Conservation (phyloP, 64 coral and sea anemone genomes). For the Porites lutea region DNA sequence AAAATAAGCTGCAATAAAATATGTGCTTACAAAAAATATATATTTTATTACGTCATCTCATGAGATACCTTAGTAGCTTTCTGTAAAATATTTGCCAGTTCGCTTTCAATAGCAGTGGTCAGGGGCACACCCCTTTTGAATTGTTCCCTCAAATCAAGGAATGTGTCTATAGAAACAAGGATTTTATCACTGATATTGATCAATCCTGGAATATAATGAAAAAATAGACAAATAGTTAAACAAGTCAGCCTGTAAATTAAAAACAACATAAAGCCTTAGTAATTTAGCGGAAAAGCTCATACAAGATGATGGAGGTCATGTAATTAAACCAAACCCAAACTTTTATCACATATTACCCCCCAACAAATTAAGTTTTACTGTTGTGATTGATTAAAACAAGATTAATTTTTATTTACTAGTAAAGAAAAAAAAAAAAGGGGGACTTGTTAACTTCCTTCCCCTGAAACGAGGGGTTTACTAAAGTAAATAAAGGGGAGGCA, state of each 20-base stretch:
- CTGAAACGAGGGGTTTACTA: slow-evolving; percentile 6
- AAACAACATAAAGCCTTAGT: neutral
- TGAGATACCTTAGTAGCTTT: neutral
- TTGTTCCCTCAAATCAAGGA: slow-evolving; percentile 18
- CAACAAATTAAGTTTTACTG: neutral
- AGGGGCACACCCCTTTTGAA: slow-evolving; percentile 45
- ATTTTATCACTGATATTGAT: slow-evolving; percentile 44
- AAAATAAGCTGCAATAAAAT: neutral
- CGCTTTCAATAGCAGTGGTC: slow-evolving; percentile 33
- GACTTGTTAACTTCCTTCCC: neutral
- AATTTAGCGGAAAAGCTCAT: neutral
- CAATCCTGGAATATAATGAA: neutral
- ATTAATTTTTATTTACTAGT: neutral
- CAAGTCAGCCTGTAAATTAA: neutral
- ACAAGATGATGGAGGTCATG: neutral
- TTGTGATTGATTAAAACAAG: slow-evolving; percentile 6
- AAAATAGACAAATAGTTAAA: neutral
- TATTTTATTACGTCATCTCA: neutral
- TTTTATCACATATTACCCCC: neutral
- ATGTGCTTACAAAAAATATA: neutral
- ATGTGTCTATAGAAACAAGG: neutral
- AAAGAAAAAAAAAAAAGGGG: neutral
- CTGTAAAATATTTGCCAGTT: neutral
- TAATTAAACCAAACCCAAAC: neutral
- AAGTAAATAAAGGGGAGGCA: neutral